phyloP scores from a whole-genome alignment of 2,113 vertebrate species.

The Phalacrocorax aristotelis region DNA sequence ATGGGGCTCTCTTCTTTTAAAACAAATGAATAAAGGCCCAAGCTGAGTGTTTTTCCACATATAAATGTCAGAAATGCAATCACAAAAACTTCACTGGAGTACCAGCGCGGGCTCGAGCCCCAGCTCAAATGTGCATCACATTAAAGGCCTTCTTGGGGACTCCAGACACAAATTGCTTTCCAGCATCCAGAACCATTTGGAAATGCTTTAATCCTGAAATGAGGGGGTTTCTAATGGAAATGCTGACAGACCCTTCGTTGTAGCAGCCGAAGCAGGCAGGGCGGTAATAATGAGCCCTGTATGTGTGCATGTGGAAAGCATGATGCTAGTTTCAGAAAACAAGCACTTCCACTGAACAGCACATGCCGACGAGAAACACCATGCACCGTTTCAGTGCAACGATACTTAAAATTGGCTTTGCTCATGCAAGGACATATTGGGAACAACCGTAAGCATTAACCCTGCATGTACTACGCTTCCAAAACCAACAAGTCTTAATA shows the following conservation, averaged over 20 bases:
- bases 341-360: background rate
- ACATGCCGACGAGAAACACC: background rate
- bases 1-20: conserved; percentile 38
- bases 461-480: background rate
- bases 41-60: conserved; percentile 70
- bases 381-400: background rate
- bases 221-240: conserved; percentile 19
- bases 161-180: conserved; percentile 42
- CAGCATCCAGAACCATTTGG: conserved; percentile 65
- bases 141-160: conserved; percentile 42
- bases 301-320: conserved; percentile 47
- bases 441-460: background rate
- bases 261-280: conserved; percentile 31
- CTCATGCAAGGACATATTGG: background rate
- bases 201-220: conserved; percentile 63
- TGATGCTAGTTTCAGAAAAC: conserved; percentile 33
- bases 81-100: conserved; percentile 41
- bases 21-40: conserved; percentile 61
- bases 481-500: background rate
- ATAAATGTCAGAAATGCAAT: conserved; percentile 64
- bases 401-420: conserved; percentile 1
- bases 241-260: conserved; percentile 37
- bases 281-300: conserved; percentile 49
- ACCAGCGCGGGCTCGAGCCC: background rate
- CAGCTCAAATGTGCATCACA: conserved; percentile 18